Evolutionary conservation across 2,113 vertebrate species (phyloP).

Genomic region (Rhinopomastus cyanomelas): DNA sequence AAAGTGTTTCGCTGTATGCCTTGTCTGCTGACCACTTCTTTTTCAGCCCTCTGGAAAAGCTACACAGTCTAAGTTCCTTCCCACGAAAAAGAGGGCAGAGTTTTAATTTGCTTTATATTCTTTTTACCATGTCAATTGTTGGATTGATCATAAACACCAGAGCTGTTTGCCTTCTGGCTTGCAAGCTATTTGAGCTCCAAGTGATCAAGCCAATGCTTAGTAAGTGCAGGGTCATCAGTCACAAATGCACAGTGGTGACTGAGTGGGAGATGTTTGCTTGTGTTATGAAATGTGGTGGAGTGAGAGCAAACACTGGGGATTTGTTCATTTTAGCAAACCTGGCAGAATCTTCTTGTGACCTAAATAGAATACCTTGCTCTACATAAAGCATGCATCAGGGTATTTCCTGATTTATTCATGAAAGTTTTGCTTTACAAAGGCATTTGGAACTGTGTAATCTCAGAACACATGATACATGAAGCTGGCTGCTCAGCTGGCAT

Average conservation of each 20-base stretch:
- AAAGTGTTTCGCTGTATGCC: not conserved
- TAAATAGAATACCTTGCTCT: conserved; percentile 85
- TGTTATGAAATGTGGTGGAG: conserved; percentile 71
- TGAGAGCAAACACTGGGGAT: conserved; percentile 74
- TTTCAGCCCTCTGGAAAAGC: not conserved
- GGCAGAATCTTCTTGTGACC: conserved; percentile 82
- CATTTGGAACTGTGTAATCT: conserved; percentile 80
- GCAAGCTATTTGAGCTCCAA: conserved; percentile 28
- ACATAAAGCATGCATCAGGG: conserved; percentile 83
- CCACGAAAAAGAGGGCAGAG: not conserved
- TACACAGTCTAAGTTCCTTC: not conserved
- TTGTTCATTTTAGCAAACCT: conserved; percentile 82
- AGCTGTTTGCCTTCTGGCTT: conserved; percentile 12
- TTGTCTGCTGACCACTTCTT: not conserved
- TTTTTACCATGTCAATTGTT: not conserved
- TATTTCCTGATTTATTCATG: conserved; percentile 87
- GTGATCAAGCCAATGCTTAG: conserved; percentile 43
- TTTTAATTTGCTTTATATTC: not conserved
- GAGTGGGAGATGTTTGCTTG: conserved; percentile 69
- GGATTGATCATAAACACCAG: not conserved
- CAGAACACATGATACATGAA: conserved; percentile 80
- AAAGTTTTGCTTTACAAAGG: conserved; percentile 84
- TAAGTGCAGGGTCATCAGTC: conserved; percentile 64
- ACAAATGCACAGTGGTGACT: conserved; percentile 23
- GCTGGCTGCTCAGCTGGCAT: conserved; percentile 75